Conservation (phyloP, 2,797 vertebrate species). For the Lagorchestes hirsutus region DNA sequence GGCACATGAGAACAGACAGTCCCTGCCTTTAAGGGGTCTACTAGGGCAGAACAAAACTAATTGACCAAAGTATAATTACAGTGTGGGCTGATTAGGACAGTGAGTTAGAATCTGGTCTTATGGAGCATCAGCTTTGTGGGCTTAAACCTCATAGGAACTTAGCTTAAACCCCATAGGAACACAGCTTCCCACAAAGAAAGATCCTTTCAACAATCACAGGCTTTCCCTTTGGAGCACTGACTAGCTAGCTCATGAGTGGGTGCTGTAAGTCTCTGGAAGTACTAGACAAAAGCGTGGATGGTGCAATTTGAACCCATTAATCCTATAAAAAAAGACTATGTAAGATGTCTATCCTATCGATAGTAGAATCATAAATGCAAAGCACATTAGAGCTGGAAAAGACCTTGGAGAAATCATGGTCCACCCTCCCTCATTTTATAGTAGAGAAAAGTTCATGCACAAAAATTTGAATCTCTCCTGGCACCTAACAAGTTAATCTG, state of each 20-base stretch:
- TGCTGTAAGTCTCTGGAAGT: neutral
- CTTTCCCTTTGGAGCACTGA: neutral
- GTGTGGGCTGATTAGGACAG: neutral
- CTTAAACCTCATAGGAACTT: neutral
- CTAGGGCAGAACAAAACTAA: neutral
- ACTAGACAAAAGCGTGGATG: neutral
- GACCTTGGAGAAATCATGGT: neutral
- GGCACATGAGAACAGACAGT: slow-evolving; percentile 8
- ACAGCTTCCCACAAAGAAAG: neutral
- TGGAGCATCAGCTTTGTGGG: neutral
- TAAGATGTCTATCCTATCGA: neutral
- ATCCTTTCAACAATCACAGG: neutral
- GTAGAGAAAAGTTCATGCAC: neutral
- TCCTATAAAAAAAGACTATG: neutral
- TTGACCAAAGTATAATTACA: neutral
- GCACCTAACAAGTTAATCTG: neutral
- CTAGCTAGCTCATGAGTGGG: neutral
- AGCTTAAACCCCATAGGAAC: neutral
- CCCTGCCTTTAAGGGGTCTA: neutral
- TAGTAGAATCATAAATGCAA: neutral
- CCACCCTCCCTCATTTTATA: neutral
- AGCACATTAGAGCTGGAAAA: neutral
- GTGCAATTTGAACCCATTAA: neutral
- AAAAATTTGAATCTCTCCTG: neutral
- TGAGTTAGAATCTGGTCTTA: neutral